phyloP scores from a whole-genome alignment of 2,797 vertebrate species.

The Labeo calbasu region DNA sequence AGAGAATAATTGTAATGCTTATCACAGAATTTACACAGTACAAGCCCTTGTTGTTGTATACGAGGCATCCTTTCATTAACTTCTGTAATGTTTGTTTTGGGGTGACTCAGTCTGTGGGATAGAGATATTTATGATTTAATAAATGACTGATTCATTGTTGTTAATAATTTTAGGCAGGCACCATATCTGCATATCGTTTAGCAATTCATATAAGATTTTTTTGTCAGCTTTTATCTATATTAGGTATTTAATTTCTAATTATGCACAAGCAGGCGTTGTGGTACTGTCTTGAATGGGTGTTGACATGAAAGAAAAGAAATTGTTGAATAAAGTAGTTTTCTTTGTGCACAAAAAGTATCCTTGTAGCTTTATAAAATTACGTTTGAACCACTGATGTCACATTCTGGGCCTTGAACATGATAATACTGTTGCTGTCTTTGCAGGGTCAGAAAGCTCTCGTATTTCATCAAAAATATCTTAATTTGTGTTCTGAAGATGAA shows the following conservation, averaged over 20 bases:
- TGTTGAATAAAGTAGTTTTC: too few relatives aligned
- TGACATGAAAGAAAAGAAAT: too few relatives aligned
- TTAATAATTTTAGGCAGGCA: background rate
- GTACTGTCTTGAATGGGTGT: too few relatives aligned
- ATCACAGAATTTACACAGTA: background rate
- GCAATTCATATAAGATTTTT: background rate
- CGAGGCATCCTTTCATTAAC: background rate
- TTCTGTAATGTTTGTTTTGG: background rate
- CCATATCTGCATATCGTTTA: background rate
- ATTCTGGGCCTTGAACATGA: too few relatives aligned
- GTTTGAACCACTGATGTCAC: too few relatives aligned
- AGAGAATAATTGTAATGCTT: conserved; percentile 23
- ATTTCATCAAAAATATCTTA: too few relatives aligned
- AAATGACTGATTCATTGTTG: background rate
- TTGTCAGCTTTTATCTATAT: background rate
- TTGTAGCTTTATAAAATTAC: too few relatives aligned
- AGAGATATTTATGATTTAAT: background rate
- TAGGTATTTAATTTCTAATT: background rate
- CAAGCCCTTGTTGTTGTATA: background rate
- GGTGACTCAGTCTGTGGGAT: background rate
- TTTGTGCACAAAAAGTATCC: too few relatives aligned
- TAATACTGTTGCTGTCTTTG: too few relatives aligned
- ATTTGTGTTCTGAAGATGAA: too few relatives aligned
- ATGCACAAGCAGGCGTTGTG: too few relatives aligned
- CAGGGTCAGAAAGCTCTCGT: too few relatives aligned